A percentile compares a stretch with the other conserved stretches of the same genome.
These are phyloP conservation scores for Leptonema lineaticorne DNA, from an alignment of 1,140 invertebrate genomes.

Conservation along the genomic window DNA sequence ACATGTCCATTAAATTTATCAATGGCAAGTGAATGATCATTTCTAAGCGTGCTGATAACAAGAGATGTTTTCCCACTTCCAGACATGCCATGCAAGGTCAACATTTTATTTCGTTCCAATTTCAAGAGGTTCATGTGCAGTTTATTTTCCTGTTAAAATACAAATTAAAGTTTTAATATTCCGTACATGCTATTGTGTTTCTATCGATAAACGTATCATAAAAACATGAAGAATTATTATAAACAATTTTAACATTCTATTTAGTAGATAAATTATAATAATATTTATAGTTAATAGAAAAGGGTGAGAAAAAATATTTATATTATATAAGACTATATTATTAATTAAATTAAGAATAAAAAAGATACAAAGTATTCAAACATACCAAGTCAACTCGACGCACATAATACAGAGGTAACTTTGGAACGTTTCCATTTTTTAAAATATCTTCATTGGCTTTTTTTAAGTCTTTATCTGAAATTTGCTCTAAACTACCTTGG, in stretches of 20 bases:
- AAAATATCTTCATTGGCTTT: conserved; percentile 52
- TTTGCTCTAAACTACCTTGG: conserved; percentile 42
- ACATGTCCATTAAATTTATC: conserved; percentile 51
- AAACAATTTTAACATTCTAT: not conserved
- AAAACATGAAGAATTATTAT: conserved; percentile 13
- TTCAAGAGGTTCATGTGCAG: conserved; percentile 47
- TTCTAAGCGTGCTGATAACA: conserved; percentile 60
- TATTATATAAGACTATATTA: conserved; percentile 8
- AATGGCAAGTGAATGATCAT: conserved; percentile 53
- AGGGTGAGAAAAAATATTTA: not conserved
- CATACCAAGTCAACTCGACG: conserved; percentile 50
- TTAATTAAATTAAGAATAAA: too few species aligned
- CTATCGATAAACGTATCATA: conserved; percentile 1
- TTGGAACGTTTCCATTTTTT: conserved; percentile 56
- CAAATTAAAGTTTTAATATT: not conserved
- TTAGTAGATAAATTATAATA: too few species aligned
- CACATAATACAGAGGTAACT: conserved; percentile 55
- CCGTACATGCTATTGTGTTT: not conserved
- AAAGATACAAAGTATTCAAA: too few species aligned
- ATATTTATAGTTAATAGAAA: not conserved
- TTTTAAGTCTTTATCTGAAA: conserved; percentile 45
- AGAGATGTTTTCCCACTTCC: conserved; percentile 70
- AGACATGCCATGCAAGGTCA: conserved; percentile 67
- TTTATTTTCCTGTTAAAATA: conserved; percentile 49
- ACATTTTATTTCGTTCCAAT: conserved; percentile 54